These are phyloP conservation scores for Drosophila mettleri DNA, from an alignment of 2,888 invertebrate genomes.

Conservation along the genomic window DNA sequence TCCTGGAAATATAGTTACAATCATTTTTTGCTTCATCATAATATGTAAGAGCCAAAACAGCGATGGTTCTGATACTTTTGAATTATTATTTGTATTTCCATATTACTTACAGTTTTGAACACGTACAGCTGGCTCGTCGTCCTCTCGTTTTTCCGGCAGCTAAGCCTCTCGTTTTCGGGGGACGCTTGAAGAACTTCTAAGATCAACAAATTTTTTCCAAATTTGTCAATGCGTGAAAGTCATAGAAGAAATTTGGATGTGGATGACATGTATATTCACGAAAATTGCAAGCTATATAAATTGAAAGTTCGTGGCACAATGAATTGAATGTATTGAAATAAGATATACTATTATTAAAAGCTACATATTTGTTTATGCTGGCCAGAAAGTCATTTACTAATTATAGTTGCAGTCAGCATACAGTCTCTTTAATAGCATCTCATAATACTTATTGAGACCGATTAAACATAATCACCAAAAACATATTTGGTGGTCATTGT, in stretches of 20 bases:
- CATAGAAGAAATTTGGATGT: constrained; percentile 1
- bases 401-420: constrained; percentile 9
- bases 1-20: rapidly evolving
- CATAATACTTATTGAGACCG: background rate
- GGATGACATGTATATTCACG: background rate
- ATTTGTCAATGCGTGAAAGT: background rate
- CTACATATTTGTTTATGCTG: background rate
- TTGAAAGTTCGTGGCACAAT: background rate
- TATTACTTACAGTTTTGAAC: constrained; percentile 24
- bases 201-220: constrained; percentile 10
- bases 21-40: rapidly evolving
- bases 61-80: background rate
- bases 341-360: background rate
- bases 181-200: background rate
- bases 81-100: background rate
- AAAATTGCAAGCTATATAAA: background rate
- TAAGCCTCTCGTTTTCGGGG: background rate
- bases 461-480: constrained; percentile 80
- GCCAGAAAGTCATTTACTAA: background rate
- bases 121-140: constrained; percentile 52
- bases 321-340: background rate
- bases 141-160: constrained; percentile 39
- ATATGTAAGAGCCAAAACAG: constrained; percentile 18
- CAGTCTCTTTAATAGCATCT: constrained; percentile 30
- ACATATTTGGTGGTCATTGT: constrained; percentile 81